These are phyloP conservation scores for Panulirus ornatus DNA, from an alignment of 1,140 invertebrate species.

Conservation along the genomic window DNA sequence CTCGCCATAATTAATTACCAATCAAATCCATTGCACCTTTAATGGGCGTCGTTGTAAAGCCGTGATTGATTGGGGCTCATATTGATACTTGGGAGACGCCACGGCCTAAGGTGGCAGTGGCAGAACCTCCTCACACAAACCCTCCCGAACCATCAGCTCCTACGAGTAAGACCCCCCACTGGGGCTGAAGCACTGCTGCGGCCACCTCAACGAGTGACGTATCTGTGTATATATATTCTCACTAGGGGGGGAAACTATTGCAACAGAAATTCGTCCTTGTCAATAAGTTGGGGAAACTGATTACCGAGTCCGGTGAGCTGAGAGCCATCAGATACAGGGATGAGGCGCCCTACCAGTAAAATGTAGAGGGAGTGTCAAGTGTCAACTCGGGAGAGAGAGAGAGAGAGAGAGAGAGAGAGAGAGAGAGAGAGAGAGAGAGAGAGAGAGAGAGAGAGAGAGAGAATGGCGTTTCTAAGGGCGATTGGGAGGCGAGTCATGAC, in stretches of 20 bases:
- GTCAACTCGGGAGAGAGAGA: neutral
- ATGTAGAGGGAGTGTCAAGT: neutral
- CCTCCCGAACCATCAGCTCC: neutral
- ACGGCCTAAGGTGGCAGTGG: neutral
- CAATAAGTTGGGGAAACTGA: neutral
- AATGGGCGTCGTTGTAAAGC: slow-evolving; percentile 32
- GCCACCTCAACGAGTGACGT: neutral
- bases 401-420: too few species aligned
- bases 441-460: too few species aligned
- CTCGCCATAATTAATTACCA: slow-evolving; percentile 43
- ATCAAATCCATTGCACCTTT: slow-evolving; percentile 38
- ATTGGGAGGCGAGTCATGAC: too few species aligned
- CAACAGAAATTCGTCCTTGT: neutral
- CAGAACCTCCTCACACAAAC: too few species aligned
- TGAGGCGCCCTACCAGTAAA: neutral
- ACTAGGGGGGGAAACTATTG: neutral
- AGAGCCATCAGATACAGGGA: neutral
- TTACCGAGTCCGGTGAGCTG: neutral
- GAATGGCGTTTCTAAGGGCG: too few species aligned
- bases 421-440: too few species aligned
- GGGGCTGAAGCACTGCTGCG: neutral
- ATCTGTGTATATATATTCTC: neutral
- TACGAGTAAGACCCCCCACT: neutral
- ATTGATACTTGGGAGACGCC: neutral
- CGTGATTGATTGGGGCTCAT: slow-evolving; percentile 26